phyloP scores from a whole-genome alignment of 2,113 vertebrate species.

The Centropristis striata region DNA sequence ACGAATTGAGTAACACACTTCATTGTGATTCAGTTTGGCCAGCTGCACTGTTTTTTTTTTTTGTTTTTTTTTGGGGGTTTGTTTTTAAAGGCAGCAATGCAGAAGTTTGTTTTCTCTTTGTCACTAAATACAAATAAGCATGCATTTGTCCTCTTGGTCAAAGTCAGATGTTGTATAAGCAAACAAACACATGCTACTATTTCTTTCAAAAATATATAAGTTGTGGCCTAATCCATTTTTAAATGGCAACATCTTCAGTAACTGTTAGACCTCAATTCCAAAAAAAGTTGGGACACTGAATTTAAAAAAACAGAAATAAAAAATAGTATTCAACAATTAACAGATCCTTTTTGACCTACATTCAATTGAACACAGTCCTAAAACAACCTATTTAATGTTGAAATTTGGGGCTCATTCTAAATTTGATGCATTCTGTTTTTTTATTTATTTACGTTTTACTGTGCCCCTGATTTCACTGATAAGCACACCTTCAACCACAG shows the following conservation, averaged over 20 bases:
- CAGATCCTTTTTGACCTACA: too few relatives aligned
- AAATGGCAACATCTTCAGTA: neutral
- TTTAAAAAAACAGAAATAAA: too few relatives aligned
- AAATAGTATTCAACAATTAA: too few relatives aligned
- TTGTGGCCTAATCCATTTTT: too few relatives aligned
- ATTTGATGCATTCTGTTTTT: too few relatives aligned
- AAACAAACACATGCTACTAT: neutral
- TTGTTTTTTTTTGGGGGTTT: too few relatives aligned
- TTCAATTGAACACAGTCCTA: too few relatives aligned
- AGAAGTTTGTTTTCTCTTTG: constrained; percentile 16
- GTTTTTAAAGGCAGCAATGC: constrained; percentile 6
- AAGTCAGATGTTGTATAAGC: neutral
- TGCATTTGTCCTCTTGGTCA: neutral
- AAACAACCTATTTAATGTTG: too few relatives aligned
- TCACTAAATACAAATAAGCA: constrained; percentile 10
- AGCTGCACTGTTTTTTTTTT: constrained; percentile 21
- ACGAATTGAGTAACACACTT: neutral
- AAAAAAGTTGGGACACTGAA: too few relatives aligned
- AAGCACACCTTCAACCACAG: neutral
- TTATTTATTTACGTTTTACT: too few relatives aligned
- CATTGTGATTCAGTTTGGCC: constrained; percentile 27
- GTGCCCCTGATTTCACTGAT: constrained; percentile 7
- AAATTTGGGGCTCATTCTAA: too few relatives aligned
- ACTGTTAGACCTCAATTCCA: too few relatives aligned
- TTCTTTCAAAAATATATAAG: neutral